Evolutionary conservation across 2,113 vertebrate species (phyloP), one percentile per base, ranked within the genome.

Genomic region (Apaloderma vittatum): DNA sequence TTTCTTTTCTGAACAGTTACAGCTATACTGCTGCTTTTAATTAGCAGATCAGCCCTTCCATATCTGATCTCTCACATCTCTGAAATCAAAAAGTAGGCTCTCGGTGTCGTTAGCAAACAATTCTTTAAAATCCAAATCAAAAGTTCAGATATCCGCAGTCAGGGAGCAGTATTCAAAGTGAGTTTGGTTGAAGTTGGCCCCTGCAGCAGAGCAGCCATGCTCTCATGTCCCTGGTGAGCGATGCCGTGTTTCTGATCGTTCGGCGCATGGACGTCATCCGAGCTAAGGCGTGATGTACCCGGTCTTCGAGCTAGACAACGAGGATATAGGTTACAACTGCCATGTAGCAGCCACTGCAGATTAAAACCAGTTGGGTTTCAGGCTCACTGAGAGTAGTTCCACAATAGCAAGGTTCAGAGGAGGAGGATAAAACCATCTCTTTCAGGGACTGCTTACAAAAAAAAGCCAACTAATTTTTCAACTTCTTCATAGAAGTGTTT

Each of bases 251-350:
- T 46, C 80, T 37, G 29, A 26, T n/a, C 17, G n/a, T 15, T 80
- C n/a, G 8, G 48, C 9, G 49, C 37, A 59, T 2, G 1, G 48
- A 8, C 17, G 8, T 45, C 43, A 7, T 37, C 22, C 2, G 1
- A 30, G 32, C 32, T 22, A 8, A 37, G 63, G 43, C 29, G 2
- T 8, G 11, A 8, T 17, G 49, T 40, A 15, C 23, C 57, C 21
- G 4, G 23, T 9, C 43, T 70, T 46, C 2, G 2, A 58, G 55
- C 45, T 32, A 55, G 22, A 27, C 30, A 43, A 55, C 12, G 27
- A 37, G 23, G 15, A 22, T 9, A 13, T 26, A n/a, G 34, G 18
- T 59, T 81, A 58, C 65, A 80, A 59, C 30, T 65, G 52, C 32
- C 23, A 7, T 32, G 4, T 45, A 58, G 37, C 36, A 80, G 37